Evolutionary conservation across 2,797 vertebrate species (phyloP).

Genomic region (Anableps anableps): DNA sequence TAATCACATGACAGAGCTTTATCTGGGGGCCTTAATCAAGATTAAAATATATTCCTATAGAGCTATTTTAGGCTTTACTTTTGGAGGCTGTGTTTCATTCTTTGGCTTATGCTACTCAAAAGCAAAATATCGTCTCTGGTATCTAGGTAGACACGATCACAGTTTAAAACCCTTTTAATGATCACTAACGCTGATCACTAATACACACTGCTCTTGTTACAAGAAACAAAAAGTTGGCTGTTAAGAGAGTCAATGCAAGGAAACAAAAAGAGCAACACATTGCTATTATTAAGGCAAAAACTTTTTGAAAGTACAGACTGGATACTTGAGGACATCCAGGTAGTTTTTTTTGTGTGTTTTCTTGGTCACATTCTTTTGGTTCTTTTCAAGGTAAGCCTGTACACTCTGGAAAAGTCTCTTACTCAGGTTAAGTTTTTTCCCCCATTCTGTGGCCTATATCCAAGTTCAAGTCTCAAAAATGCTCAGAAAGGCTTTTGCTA

Average conservation of each 20-base stretch:
- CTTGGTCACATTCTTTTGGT: neutral
- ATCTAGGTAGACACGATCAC: neutral
- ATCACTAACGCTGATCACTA: neutral
- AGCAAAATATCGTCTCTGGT: neutral
- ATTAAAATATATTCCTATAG: conserved; percentile 7
- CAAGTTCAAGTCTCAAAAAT: neutral
- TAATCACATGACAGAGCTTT: conserved; percentile 32
- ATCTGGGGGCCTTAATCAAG: conserved; percentile 25
- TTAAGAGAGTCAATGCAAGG: no score
- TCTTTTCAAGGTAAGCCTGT: neutral
- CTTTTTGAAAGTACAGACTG: neutral
- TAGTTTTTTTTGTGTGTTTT: neutral
- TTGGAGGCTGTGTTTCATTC: neutral
- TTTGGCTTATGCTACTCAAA: neutral
- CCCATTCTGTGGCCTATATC: neutral
- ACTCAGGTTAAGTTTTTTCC: neutral
- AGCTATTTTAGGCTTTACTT: neutral
- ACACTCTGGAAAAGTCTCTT: neutral
- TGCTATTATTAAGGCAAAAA: neutral
- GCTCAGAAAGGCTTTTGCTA: neutral
- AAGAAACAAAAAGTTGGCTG: no score
- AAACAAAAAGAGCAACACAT: neutral
- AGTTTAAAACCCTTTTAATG: neutral
- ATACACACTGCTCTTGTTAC: neutral
- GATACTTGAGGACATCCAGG: neutral